phyloP scores from a whole-genome alignment of 2,797 vertebrate genomes.

The Phyllotis vaccarum region DNA sequence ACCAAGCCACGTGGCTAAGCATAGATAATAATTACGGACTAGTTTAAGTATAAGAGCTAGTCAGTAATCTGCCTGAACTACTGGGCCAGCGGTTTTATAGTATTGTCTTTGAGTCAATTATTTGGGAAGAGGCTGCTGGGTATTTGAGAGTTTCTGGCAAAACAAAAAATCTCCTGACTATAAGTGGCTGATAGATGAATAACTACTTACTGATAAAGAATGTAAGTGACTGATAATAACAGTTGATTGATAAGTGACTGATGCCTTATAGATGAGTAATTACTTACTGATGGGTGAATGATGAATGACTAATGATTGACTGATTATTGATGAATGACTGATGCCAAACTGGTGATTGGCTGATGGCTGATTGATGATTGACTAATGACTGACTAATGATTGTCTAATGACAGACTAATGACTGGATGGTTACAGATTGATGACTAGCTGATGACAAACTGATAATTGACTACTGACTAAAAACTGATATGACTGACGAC shows the following conservation, averaged over 20 bases:
- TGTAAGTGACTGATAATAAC: background rate
- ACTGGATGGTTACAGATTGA: background rate
- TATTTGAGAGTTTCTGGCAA: too few species aligned
- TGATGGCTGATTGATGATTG: background rate
- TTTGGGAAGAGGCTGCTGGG: too few species aligned
- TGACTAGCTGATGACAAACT: background rate
- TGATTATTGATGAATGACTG: background rate
- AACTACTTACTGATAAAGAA: background rate
- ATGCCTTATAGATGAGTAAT: background rate
- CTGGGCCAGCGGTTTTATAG: too few species aligned
- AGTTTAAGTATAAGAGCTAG: too few species aligned
- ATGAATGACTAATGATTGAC: background rate
- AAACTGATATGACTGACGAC: accelerated
- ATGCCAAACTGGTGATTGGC: background rate
- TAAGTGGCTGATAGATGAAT: background rate
- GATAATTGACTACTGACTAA: background rate
- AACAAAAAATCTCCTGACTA: too few species aligned
- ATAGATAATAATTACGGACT: too few species aligned
- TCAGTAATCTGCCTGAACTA: too few species aligned
- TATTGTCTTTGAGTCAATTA: too few species aligned
- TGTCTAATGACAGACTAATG: background rate
- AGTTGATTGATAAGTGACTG: background rate
- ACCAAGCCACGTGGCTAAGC: too few species aligned
- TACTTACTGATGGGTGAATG: background rate
- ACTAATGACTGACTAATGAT: too few species aligned